Conservation (phyloP, 2,797 vertebrate species). For the Telmatherina bonti region DNA sequence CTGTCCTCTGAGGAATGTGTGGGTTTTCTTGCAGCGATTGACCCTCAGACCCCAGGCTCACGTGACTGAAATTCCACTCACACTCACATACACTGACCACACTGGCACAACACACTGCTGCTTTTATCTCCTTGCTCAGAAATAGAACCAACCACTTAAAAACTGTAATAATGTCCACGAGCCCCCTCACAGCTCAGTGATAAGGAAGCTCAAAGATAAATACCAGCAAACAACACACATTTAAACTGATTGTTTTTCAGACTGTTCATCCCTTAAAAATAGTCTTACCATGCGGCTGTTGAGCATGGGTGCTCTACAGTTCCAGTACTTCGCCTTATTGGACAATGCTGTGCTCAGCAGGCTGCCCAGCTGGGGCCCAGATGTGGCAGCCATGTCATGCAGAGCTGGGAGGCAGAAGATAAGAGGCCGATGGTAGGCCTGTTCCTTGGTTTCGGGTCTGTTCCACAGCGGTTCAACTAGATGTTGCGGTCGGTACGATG, state of each 20-base stretch:
- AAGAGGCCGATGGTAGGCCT: constrained; percentile 67
- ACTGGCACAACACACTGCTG: constrained; percentile 37
- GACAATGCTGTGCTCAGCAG: constrained; percentile 62
- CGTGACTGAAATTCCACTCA: constrained; percentile 78
- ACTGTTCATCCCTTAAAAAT: constrained; percentile 41
- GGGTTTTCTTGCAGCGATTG: constrained; percentile 77
- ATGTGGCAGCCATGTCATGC: constrained; percentile 80
- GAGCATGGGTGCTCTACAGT: constrained; percentile 45
- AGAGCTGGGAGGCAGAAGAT: constrained; percentile 76
- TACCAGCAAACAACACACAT: constrained; percentile 44
- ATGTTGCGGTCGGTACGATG: constrained; percentile 83
- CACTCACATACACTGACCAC: constrained; percentile 38
- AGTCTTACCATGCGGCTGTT: constrained; percentile 29
- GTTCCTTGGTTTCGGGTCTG: constrained; percentile 69
- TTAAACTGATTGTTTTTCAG: constrained; percentile 46
- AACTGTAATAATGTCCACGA: constrained; percentile 58
- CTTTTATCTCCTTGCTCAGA: constrained; percentile 69
- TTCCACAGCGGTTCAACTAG: constrained; percentile 78
- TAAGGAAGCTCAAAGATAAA: constrained; percentile 62
- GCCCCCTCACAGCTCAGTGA: constrained; percentile 48
- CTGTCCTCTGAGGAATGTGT: constrained; percentile 81
- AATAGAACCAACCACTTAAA: constrained; percentile 69
- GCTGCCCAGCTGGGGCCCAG: constrained; percentile 76
- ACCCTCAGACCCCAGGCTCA: constrained; percentile 78
- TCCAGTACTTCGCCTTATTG: constrained; percentile 39